Percentiles rank a stretch among this genome's conserved stretches.
Conservation (phyloP, 2,797 vertebrate species). For the Gymnoscopelus braueri region DNA sequence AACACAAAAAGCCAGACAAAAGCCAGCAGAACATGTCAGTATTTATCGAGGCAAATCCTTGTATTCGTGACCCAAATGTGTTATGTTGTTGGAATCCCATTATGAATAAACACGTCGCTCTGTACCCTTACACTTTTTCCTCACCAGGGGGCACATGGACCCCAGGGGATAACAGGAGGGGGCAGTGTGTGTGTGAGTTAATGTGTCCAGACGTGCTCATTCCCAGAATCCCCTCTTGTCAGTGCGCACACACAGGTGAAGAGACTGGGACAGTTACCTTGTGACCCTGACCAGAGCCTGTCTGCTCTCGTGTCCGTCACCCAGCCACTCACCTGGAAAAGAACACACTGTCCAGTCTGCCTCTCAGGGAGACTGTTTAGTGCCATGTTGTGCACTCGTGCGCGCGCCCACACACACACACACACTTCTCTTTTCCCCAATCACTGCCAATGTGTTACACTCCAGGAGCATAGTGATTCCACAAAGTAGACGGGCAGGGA, state of each 20-base stretch:
- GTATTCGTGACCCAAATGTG: neutral
- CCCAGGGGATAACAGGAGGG: slow-evolving; percentile 33
- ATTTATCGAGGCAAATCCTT: too few relatives aligned
- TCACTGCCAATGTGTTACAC: slow-evolving; percentile 51
- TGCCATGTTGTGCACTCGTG: neutral
- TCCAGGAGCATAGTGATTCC: slow-evolving; percentile 35
- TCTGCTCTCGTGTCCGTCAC: slow-evolving; percentile 52
- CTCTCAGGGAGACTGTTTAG: slow-evolving; percentile 23
- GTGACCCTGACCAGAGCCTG: slow-evolving; percentile 53
- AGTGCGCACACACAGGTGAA: slow-evolving; percentile 49
- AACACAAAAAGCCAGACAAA: too few relatives aligned
- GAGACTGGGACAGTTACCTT: slow-evolving; percentile 42
- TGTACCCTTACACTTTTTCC: slow-evolving; percentile 36
- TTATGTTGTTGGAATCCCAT: slow-evolving; percentile 26
- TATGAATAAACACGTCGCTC: slow-evolving; percentile 12
- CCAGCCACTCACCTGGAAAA: slow-evolving; percentile 57
- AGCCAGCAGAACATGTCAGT: too few relatives aligned
- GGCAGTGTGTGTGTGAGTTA: slow-evolving; percentile 6
- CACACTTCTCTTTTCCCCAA: slow-evolving; percentile 11
- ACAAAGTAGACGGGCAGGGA: slow-evolving; percentile 53
- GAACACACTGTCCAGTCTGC: slow-evolving; percentile 35
- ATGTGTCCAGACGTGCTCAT: slow-evolving; percentile 43
- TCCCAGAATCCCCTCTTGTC: slow-evolving; percentile 31
- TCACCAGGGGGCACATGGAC: slow-evolving; percentile 67
- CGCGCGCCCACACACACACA: slow-evolving; percentile 17